phyloP scores from a whole-genome alignment of 2,888 invertebrate genomes.

The Charanyca ferruginea region DNA sequence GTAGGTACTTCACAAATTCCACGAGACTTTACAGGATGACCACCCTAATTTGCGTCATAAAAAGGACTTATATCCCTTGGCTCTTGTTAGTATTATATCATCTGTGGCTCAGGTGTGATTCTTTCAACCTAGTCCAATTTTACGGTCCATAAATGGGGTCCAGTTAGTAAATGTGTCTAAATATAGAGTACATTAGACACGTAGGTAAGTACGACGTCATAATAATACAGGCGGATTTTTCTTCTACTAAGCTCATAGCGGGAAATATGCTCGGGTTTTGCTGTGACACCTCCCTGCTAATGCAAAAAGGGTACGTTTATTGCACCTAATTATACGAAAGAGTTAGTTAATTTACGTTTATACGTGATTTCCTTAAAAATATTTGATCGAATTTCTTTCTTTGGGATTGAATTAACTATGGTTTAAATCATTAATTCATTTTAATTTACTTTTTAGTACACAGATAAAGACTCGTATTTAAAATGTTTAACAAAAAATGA shows the following conservation, averaged over 20 bases:
- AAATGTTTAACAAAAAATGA: neutral
- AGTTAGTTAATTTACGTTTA: conserved; percentile 8
- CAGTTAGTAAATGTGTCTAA: conserved; percentile 4
- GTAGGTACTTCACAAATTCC: conserved; percentile 10
- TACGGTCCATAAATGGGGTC: conserved; percentile 9
- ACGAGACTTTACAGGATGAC: neutral
- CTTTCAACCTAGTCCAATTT: conserved; percentile 27
- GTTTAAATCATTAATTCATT: too few species aligned
- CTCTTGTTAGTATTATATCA: conserved; percentile 14
- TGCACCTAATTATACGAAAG: conserved; percentile 5
- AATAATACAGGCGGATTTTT: conserved; percentile 6
- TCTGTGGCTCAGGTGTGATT: conserved; percentile 26
- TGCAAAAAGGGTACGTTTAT: conserved; percentile 23
- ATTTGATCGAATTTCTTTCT: neutral
- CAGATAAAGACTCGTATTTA: neutral
- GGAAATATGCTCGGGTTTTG: neutral
- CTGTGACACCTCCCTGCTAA: neutral
- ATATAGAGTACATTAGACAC: conserved; percentile 5
- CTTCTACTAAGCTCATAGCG: neutral
- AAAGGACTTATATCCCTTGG: conserved; percentile 11
- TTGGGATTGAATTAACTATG: neutral
- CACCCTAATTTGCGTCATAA: conserved; percentile 29
- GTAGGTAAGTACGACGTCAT: neutral
- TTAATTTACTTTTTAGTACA: too few species aligned
- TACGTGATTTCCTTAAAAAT: neutral